These are phyloP conservation scores for Agriopis aurantiaria DNA, from an alignment of 2,888 invertebrate species.

Conservation along the genomic window DNA sequence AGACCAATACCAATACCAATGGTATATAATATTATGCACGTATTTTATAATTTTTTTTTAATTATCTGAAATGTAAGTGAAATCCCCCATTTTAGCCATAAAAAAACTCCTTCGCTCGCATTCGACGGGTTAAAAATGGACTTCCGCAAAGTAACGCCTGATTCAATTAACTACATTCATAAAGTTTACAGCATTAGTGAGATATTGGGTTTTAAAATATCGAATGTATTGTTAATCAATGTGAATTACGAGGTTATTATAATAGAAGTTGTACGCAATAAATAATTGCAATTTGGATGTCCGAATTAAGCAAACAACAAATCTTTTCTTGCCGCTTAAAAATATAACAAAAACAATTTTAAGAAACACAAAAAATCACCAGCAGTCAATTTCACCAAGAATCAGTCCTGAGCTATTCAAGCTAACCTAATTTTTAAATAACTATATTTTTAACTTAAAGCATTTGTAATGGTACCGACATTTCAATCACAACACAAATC, in stretches of 20 bases:
- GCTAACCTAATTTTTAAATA: not conserved
- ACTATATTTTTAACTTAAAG: not conserved
- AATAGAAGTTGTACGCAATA: not conserved
- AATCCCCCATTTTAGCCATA: no score
- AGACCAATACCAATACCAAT: no score
- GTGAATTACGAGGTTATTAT: not conserved
- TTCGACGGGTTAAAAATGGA: no score
- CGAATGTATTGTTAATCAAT: not conserved
- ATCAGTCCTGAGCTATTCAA: constrained; percentile 8
- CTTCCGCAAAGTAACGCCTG: no score
- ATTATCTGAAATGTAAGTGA: no score
- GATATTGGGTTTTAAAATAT: not conserved
- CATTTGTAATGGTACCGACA: not conserved
- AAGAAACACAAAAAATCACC: not conserved
- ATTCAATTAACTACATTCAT: not conserved
- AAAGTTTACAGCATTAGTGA: no score
- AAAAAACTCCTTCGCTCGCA: no score
- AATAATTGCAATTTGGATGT: not conserved
- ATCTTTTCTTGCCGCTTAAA: constrained; percentile 1
- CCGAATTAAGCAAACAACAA: not conserved
- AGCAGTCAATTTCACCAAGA: constrained; percentile 1
- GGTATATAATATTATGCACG: no score
- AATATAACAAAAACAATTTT: not conserved
- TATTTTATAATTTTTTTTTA: no score
- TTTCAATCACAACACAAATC: not conserved